Percentiles rank a stretch among this genome's conserved stretches.
These are phyloP conservation scores for Ciconia maguari DNA, from an alignment of 2,113 vertebrate species.

Conservation along the genomic window DNA sequence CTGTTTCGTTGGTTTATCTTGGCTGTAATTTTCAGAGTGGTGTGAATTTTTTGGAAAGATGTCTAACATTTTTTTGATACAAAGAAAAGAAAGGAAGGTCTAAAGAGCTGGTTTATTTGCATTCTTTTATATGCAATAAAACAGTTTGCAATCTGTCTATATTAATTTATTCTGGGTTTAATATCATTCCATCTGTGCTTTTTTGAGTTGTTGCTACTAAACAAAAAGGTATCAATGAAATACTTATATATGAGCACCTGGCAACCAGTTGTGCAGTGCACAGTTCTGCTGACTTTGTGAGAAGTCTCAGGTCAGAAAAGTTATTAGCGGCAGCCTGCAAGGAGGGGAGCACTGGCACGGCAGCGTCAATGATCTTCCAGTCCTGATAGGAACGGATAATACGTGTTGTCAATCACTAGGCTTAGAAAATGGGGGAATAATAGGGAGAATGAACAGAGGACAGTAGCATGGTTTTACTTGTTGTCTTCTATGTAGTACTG, in stretches of 20 bases:
- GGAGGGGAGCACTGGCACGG: not conserved
- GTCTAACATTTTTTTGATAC: not conserved
- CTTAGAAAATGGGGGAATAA: not conserved
- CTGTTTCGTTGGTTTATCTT: not conserved
- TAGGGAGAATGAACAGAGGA: not conserved
- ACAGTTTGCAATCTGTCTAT: not conserved
- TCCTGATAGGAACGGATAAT: not conserved
- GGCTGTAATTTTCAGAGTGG: not conserved
- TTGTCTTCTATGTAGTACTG: not conserved
- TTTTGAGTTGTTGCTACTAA: slow-evolving; percentile 27
- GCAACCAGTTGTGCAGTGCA: not conserved
- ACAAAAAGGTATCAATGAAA: slow-evolving; percentile 38
- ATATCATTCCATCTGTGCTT: slow-evolving; percentile 30
- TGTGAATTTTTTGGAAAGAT: not conserved
- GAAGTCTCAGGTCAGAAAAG: not conserved
- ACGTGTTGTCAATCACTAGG: not conserved
- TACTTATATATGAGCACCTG: slow-evolving; percentile 42
- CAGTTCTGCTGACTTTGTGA: not conserved
- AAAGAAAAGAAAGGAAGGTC: not conserved
- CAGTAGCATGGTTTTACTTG: not conserved
- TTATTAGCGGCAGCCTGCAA: not conserved
- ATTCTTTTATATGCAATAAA: not conserved
- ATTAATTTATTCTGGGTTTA: slow-evolving; percentile 37
- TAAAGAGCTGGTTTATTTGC: not conserved
- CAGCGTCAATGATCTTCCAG: not conserved